Base-by-base conservation (phyloP, 2,113 vertebrate species). In the Rhineura floridana region DNA sequence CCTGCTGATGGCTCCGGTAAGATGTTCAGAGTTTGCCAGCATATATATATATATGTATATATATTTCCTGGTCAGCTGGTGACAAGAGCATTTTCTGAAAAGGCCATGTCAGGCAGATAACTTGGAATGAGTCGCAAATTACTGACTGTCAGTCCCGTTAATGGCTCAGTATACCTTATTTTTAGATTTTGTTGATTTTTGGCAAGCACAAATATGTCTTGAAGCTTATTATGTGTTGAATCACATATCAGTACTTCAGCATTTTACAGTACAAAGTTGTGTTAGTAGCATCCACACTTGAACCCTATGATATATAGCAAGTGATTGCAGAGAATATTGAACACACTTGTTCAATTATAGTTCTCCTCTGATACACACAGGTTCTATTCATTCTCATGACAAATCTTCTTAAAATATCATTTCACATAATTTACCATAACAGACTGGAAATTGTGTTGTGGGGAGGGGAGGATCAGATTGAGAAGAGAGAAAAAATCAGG, bases 241-340 rank as follows among this genome's bases (percentile, higher is more conserved):
- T 52, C 17, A 59, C 69, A 28, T 62, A 28, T 62, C 8, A 76
- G 70, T 85, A 6, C 48, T 84, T 72, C 44, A 85, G 13, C 70
- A 33, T 73, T 84, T 70, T n/a, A 36, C 46, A 52, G 9, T 44
- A 59, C 50, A 28, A 84, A 48, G 52, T 36, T 23, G 46, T 7
- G 21, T 67, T 72, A 62, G 55, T n/a, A 39, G 70, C 50, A 30
- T 42, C 72, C 30, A 11, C 39, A 46, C 12, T 85, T n/a, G 72
- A 85, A 73, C 73, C 48, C 30, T 50, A 44, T 73, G 67, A 84
- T 84, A 73, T 55, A 73, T 30, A 30, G 48, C 11, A 28, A 76
- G 28, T 76, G 84, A 85, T 46, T 76, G 84, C 50, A 76, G 52
- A 76, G 72, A 62, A 85, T 76, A 85, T 85, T 85, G 84, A 72